phyloP scores from a whole-genome alignment of 2,888 invertebrate genomes.

The Aradus depressus region DNA sequence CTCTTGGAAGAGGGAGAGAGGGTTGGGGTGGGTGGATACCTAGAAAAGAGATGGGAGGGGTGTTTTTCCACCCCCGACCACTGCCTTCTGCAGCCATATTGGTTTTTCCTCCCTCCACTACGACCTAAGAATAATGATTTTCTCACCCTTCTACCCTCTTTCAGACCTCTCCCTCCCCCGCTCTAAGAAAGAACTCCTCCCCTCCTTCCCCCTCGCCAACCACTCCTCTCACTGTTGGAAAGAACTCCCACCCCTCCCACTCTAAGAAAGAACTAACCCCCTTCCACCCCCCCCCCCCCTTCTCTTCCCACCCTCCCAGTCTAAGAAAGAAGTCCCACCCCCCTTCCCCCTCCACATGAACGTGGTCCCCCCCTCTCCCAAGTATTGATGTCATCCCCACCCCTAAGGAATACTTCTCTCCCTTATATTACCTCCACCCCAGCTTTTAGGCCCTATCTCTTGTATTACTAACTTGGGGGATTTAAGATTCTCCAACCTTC shows the following conservation, averaged over 20 bases:
- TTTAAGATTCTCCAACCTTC: constrained; percentile 11
- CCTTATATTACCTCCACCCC: constrained; percentile 16
- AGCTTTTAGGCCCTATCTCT: constrained; percentile 9
- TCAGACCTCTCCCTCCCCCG: constrained; percentile 29
- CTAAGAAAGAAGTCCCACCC: constrained; percentile 22
- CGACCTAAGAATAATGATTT: constrained; percentile 36
- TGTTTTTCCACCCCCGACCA: constrained; percentile 22
- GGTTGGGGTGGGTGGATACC: constrained; percentile 2
- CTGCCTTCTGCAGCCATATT: constrained; percentile 30
- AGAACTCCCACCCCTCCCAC: constrained; percentile 15
- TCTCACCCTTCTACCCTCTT: constrained; percentile 43
- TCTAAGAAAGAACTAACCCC: too few species aligned
- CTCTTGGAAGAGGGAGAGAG: too few species aligned
- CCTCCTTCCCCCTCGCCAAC: constrained; percentile 1
- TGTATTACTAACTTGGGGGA: constrained; percentile 9
- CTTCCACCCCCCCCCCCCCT: constrained; percentile 36
- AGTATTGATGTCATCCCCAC: constrained; percentile 25
- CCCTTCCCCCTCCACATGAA: neutral
- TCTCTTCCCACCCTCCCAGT: constrained; percentile 32
- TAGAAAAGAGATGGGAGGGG: constrained; percentile 4
- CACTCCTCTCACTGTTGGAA: constrained; percentile 32
- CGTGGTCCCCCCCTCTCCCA: constrained; percentile 6
- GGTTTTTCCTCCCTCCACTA: constrained; percentile 38
- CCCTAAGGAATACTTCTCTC: constrained; percentile 24
- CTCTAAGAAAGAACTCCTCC: constrained; percentile 21